These are phyloP conservation scores for Plagodis dolabraria DNA, from an alignment of 2,888 invertebrate species.

Conservation along the genomic window DNA sequence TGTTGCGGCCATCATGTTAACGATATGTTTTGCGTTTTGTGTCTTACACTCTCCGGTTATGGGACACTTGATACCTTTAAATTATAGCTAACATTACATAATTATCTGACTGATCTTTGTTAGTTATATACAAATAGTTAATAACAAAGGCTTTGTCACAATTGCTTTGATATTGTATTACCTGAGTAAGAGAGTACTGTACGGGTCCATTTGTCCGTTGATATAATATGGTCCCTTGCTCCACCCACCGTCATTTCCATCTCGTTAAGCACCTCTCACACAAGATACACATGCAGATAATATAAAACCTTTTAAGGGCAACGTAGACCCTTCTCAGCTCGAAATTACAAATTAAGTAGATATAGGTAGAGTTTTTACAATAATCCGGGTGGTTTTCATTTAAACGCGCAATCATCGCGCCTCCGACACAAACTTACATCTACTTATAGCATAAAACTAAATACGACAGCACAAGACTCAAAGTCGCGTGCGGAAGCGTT, in stretches of 20 bases:
- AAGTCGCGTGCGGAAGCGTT: constrained; percentile 7
- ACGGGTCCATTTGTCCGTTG: too few relatives aligned
- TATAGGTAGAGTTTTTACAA: constrained; percentile 37
- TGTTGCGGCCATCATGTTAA: too few relatives aligned
- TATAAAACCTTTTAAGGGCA: constrained; percentile 22
- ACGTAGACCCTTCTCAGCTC: constrained; percentile 33
- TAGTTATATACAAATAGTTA: too few relatives aligned
- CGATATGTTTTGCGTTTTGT: too few relatives aligned
- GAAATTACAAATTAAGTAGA: constrained; percentile 37
- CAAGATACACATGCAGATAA: constrained; percentile 13
- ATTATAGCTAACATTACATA: too few relatives aligned
- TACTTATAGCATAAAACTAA: constrained; percentile 7
- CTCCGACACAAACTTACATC: constrained; percentile 6
- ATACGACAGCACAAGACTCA: constrained; percentile 11
- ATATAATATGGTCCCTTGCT: too few relatives aligned
- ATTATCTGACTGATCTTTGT: too few relatives aligned
- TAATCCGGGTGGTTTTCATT: constrained; percentile 37
- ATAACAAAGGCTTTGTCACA: too few relatives aligned
- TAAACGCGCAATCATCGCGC: constrained; percentile 34
- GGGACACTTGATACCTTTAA: too few relatives aligned
- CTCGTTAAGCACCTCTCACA: not conserved
- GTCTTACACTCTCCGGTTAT: too few relatives aligned
- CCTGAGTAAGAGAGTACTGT: too few relatives aligned
- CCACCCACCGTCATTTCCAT: not conserved
- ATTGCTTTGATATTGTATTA: too few relatives aligned